Evolutionary conservation across 1,140 invertebrate genomes (phyloP).

Genomic region (Habropoda laboriosa): DNA sequence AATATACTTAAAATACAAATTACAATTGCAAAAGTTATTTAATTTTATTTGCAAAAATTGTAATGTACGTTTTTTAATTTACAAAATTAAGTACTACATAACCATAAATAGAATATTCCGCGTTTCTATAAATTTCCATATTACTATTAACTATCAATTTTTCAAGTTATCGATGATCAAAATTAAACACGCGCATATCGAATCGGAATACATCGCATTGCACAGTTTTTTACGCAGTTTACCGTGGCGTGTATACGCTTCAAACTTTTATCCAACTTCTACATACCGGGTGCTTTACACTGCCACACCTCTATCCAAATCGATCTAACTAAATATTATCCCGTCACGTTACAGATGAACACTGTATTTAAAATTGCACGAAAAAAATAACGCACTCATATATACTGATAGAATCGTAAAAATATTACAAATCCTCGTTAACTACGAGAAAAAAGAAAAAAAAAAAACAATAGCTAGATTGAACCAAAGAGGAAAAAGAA

Average conservation of each 20-base stretch:
- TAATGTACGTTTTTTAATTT: neutral
- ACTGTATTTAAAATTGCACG: neutral
- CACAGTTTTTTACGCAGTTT: slow-evolving; percentile 29
- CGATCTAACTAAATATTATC: too few species aligned
- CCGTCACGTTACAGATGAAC: neutral
- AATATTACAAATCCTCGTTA: neutral
- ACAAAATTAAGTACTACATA: neutral
- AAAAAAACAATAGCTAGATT: neutral
- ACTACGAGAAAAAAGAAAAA: too few species aligned
- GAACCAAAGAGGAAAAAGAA: too few species aligned
- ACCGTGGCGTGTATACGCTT: slow-evolving; percentile 12
- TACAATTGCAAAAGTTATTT: neutral
- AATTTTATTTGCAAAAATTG: neutral
- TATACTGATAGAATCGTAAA: neutral
- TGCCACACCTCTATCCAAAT: neutral
- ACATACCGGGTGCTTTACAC: slow-evolving; percentile 23
- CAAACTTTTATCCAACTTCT: slow-evolving; percentile 31
- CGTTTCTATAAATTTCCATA: neutral
- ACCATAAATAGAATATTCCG: neutral
- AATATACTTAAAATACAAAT: neutral
- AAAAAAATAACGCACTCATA: neutral
- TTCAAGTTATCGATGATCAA: slow-evolving; percentile 21
- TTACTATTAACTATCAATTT: slow-evolving; percentile 16
- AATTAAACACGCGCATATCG: slow-evolving; percentile 35
- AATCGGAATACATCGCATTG: slow-evolving; percentile 21